These are phyloP conservation scores for Endotricha flammealis DNA, from an alignment of 2,888 invertebrate genomes.

Conservation along the genomic window DNA sequence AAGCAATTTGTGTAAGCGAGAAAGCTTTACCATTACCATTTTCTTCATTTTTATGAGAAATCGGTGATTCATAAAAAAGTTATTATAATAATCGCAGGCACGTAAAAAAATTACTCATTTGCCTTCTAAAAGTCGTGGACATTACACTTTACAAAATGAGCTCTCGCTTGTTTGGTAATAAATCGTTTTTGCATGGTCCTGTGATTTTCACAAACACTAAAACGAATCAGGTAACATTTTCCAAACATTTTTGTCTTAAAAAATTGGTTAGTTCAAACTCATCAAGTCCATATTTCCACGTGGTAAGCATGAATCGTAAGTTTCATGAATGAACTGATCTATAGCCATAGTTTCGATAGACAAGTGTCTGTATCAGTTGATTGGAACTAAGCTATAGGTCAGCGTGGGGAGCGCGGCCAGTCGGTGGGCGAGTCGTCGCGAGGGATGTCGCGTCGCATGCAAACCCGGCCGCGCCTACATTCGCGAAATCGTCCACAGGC, in stretches of 20 bases:
- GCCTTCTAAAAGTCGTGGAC: too few relatives aligned
- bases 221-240: too few relatives aligned
- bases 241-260: too few relatives aligned
- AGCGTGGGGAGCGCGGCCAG: conserved; percentile 53
- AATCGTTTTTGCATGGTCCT: neutral
- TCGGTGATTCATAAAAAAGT: too few relatives aligned
- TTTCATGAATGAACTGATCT: conserved; percentile 43
- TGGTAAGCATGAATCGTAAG: conserved; percentile 28
- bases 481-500: conserved; percentile 64
- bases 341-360: conserved; percentile 27
- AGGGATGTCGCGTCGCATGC: conserved; percentile 68
- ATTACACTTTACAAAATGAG: too few relatives aligned
- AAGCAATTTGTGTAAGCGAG: too few relatives aligned
- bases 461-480: conserved; percentile 56
- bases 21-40: too few relatives aligned
- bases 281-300: neutral
- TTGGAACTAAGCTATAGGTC: conserved; percentile 38
- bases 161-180: conserved; percentile 1
- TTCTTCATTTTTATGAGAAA: too few relatives aligned
- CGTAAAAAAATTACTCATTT: too few relatives aligned
- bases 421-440: conserved; percentile 52
- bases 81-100: too few relatives aligned
- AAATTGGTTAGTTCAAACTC: too few relatives aligned
- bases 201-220: neutral
- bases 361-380: conserved; percentile 50